These are phyloP conservation scores for Drosophila gaucha DNA, from an alignment of 2,888 invertebrate genomes.

Conservation along the genomic window DNA sequence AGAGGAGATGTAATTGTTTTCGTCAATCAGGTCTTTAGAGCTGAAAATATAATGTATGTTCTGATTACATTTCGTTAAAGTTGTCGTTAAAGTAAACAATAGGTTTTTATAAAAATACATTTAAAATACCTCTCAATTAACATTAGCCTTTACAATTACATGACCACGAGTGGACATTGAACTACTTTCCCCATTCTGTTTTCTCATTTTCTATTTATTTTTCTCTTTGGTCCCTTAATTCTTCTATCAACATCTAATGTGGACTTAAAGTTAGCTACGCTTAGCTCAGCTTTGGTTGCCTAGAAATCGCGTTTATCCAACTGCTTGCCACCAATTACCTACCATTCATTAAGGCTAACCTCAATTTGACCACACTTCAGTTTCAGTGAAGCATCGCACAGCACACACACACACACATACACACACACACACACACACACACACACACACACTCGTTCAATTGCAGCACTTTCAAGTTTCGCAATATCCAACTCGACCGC, in stretches of 20 bases:
- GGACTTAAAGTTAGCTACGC: conserved; percentile 10
- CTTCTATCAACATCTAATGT: conserved; percentile 13
- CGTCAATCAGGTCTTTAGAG: too few species aligned
- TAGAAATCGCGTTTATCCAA: conserved; percentile 7
- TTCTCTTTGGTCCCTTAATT: background rate
- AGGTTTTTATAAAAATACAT: too few species aligned
- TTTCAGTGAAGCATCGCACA: conserved; percentile 35
- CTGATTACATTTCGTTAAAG: too few species aligned
- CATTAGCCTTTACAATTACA: too few species aligned
- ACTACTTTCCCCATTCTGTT: background rate
- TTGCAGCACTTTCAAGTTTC: conserved; percentile 38
- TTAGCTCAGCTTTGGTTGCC: conserved; percentile 9
- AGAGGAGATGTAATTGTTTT: too few species aligned
- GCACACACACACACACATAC: conserved; percentile 6
- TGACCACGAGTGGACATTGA: background rate
- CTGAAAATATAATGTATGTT: too few species aligned
- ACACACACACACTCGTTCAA: conserved; percentile 19
- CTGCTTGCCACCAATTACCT: conserved; percentile 53
- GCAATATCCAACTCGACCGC: conserved; percentile 9
- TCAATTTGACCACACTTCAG: conserved; percentile 69
- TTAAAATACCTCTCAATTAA: background rate
- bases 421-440: conserved; percentile 6
- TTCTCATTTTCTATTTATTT: background rate
- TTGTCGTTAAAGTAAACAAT: too few species aligned
- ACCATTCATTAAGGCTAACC: conserved; percentile 63